These are phyloP conservation scores for Octodon degus DNA, from an alignment of 2,113 vertebrate species.

Conservation along the genomic window DNA sequence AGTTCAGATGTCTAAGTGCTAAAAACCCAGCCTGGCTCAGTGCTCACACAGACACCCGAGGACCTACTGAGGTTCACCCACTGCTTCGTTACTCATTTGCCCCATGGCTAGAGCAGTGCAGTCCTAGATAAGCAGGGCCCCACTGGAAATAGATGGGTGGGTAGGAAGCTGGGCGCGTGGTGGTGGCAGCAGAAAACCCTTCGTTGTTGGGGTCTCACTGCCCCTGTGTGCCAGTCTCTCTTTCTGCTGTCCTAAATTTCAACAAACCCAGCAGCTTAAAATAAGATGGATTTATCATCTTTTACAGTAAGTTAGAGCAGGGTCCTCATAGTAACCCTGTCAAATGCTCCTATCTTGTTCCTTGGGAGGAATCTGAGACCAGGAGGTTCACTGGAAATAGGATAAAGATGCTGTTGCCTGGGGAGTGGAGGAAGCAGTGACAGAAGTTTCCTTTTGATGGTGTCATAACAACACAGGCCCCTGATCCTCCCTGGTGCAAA, in stretches of 20 bases:
- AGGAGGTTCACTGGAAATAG: not conserved
- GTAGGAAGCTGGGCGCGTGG: not conserved
- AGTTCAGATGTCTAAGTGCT: not conserved
- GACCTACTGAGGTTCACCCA: not conserved
- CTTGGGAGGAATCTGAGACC: not conserved
- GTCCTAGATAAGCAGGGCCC: not conserved
- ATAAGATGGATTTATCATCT: not conserved
- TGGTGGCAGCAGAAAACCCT: not conserved
- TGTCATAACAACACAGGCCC: no score
- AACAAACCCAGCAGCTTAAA: not conserved
- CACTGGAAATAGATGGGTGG: not conserved
- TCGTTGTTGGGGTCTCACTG: not conserved
- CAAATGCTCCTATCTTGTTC: not conserved
- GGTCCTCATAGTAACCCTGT: not conserved
- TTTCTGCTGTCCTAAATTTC: not conserved
- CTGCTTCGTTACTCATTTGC: not conserved
- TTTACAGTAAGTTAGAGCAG: not conserved
- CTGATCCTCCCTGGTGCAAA: rapidly evolving
- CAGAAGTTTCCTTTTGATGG: not conserved
- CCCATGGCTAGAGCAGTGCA: not conserved
- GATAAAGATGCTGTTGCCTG: rapidly evolving
- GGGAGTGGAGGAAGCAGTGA: not conserved
- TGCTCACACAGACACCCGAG: not conserved
- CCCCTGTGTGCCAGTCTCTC: no score
- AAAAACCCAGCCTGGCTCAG: not conserved